Evolutionary conservation across 1,140 invertebrate species (phyloP).

Genomic region (Pomacea maculata): DNA sequence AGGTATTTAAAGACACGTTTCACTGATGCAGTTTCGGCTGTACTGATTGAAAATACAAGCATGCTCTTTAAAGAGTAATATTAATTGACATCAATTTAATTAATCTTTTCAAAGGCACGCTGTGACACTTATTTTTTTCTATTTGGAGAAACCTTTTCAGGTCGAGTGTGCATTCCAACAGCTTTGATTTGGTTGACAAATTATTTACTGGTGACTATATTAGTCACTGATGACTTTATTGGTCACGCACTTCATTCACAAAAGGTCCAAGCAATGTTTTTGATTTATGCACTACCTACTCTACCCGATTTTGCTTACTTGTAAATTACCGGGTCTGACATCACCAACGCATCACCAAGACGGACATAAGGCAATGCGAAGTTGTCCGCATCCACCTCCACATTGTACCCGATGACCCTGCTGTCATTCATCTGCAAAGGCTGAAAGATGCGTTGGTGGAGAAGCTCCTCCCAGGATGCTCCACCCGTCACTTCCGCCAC

Average conservation of each 20-base stretch:
- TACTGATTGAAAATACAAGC: not conserved
- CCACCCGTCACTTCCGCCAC: constrained; percentile 19
- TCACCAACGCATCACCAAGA: constrained; percentile 7
- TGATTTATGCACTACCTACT: too few relatives aligned
- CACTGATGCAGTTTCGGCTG: not conserved
- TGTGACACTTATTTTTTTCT: too few relatives aligned
- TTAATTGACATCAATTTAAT: not conserved
- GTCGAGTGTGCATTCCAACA: too few relatives aligned
- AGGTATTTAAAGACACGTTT: not conserved
- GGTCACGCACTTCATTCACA: too few relatives aligned
- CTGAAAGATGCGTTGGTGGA: constrained; percentile 18
- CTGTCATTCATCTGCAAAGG: constrained; percentile 25
- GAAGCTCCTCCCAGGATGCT: constrained; percentile 22
- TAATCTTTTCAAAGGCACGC: too few relatives aligned
- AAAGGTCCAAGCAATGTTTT: too few relatives aligned
- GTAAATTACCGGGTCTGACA: constrained; percentile 7
- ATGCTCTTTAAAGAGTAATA: not conserved
- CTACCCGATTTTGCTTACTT: not conserved
- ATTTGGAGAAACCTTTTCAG: too few relatives aligned
- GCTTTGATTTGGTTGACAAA: too few relatives aligned
- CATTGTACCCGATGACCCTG: constrained; percentile 9
- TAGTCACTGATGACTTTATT: too few relatives aligned
- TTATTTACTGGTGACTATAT: too few relatives aligned
- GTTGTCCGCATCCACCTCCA: not conserved
- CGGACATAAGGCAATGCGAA: constrained; percentile 26